Percentiles rank a stretch among this genome's conserved stretches.
Evolutionary conservation across 92 coral and sea anemone genomes (phyloP).

Genomic region (Actinernus sp.): DNA sequence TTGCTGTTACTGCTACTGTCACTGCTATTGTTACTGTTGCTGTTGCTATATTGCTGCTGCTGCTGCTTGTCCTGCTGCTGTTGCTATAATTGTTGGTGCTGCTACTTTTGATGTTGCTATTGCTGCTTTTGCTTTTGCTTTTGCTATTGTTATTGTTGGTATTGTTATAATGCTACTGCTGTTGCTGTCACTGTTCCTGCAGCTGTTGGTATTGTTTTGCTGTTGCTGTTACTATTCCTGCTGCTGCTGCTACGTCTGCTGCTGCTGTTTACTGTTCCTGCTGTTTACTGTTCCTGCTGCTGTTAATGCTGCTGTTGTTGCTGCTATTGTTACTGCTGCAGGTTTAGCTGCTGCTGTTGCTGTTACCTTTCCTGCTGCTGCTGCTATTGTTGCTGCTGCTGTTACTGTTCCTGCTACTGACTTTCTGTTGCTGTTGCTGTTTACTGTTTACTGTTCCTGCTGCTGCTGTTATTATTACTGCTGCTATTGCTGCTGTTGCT

Average conservation of each 20-base stretch:
- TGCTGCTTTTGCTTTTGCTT: background rate
- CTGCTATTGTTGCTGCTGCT: conserved; percentile 1
- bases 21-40: background rate
- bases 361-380: conserved; percentile 1
- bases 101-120: background rate
- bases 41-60: background rate
- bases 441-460: conserved; percentile 4
- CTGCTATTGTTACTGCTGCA: conserved; percentile 1
- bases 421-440: too few relatives aligned
- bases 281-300: background rate
- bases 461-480: conserved; percentile 4
- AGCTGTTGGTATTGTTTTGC: background rate
- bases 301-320: conserved; percentile 1
- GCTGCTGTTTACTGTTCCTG: conserved; percentile 23
- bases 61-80: background rate
- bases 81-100: background rate
- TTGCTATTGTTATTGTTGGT: background rate
- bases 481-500: conserved; percentile 7
- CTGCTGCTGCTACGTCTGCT: background rate
- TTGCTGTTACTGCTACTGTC: background rate
- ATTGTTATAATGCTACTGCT: background rate
- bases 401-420: background rate
- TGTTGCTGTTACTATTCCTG: background rate
- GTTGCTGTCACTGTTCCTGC: background rate
- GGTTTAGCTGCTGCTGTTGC: conserved; percentile 11